phyloP scores from a whole-genome alignment of 2,888 invertebrate genomes.

The Acronicta aceris region DNA sequence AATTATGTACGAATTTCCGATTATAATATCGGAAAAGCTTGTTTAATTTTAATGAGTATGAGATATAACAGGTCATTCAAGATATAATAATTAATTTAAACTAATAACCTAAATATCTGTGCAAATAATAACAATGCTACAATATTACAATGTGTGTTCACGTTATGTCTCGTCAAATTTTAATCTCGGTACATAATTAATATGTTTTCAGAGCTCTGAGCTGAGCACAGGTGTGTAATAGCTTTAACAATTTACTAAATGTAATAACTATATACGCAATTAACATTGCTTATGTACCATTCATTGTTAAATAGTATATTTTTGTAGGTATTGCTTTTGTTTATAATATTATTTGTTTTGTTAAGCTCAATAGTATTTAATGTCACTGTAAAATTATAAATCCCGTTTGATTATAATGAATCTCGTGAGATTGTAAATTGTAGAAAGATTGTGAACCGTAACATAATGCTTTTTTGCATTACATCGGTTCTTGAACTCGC shows the following conservation, averaged over 20 bases:
- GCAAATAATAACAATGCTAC: constrained; percentile 24
- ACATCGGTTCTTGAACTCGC: too few species aligned
- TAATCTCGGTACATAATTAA: constrained; percentile 63
- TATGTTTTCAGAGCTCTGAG: constrained; percentile 55
- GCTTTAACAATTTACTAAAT: constrained; percentile 52
- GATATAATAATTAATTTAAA: background rate
- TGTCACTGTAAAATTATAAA: too few species aligned
- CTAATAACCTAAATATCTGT: constrained; percentile 23
- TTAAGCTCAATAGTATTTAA: too few species aligned
- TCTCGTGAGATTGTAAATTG: too few species aligned
- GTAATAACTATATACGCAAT: constrained; percentile 22
- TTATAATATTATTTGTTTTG: too few species aligned
- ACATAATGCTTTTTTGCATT: too few species aligned
- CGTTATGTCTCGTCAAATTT: constrained; percentile 63
- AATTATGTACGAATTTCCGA: too few species aligned
- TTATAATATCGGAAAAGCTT: too few species aligned
- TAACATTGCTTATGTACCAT: constrained; percentile 36
- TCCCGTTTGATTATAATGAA: too few species aligned
- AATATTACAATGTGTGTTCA: constrained; percentile 27
- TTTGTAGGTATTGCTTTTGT: background rate
- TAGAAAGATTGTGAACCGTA: too few species aligned
- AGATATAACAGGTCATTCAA: too few species aligned
- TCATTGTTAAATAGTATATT: constrained; percentile 14
- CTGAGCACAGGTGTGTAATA: constrained; percentile 56
- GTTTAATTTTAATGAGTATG: too few species aligned